A percentile compares a stretch with the other conserved stretches of the same genome.
Conservation (phyloP, 2,888 invertebrate genomes). For the Euplexia lucipara region DNA sequence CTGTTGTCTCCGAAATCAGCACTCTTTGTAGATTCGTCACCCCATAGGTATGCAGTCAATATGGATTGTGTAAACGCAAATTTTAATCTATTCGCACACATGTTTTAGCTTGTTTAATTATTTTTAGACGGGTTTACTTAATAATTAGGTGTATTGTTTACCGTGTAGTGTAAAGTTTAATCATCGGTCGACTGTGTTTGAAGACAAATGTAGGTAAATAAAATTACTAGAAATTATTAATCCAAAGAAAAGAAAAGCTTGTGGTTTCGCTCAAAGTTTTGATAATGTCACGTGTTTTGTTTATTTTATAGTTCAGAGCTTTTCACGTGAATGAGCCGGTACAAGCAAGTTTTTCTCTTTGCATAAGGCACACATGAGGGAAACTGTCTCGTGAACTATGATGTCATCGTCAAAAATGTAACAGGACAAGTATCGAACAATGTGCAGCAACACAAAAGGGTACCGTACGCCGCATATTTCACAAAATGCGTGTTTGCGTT, state of each 20-base stretch:
- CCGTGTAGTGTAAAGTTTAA: conserved; percentile 55
- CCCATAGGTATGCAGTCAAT: conserved; percentile 58
- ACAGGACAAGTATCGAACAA: conserved; percentile 67
- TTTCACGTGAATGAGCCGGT: not conserved
- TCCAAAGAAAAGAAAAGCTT: conserved; percentile 1
- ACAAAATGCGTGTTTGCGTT: conserved; percentile 79
- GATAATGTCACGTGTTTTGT: not conserved
- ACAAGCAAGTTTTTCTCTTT: conserved; percentile 11
- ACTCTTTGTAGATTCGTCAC: conserved; percentile 59
- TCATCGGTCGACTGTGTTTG: conserved; percentile 43
- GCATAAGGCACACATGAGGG: not conserved
- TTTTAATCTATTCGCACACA: conserved; percentile 63
- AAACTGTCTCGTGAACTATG: conserved; percentile 46
- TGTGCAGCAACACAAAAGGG: conserved; percentile 70
- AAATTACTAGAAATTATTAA: conserved; percentile 34
- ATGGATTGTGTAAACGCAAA: conserved; percentile 57
- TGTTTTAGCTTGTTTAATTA: conserved; percentile 58
- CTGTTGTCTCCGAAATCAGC: conserved; percentile 35
- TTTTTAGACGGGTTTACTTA: conserved; percentile 56
- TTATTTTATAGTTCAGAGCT: not conserved
- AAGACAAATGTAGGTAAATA: conserved; percentile 50
- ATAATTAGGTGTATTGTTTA: conserved; percentile 59
- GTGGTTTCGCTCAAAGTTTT: not conserved
- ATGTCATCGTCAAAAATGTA: conserved; percentile 60
- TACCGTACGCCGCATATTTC: conserved; percentile 80